Evolutionary conservation across 2,113 vertebrate species (phyloP).

Genomic region (Trinectes maculatus): DNA sequence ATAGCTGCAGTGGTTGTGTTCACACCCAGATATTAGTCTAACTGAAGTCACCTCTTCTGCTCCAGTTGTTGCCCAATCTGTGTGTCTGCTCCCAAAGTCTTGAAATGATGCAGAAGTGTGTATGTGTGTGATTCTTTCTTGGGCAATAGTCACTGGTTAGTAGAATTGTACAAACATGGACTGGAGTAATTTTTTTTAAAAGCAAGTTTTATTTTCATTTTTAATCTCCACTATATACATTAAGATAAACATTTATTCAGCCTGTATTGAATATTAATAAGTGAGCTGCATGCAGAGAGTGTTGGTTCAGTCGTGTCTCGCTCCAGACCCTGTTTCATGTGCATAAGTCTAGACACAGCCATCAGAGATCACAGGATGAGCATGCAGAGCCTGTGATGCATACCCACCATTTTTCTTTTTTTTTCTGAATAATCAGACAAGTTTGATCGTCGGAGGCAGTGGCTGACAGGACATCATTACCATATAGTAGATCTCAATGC

Average conservation of each 20-base stretch:
- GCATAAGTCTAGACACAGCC: conserved; percentile 29
- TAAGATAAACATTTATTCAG: conserved; percentile 7
- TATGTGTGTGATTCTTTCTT: conserved; percentile 7
- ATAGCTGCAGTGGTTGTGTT: background rate
- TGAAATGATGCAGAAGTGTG: conserved; percentile 58
- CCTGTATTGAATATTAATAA: conserved; percentile 47
- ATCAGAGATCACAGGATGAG: conserved; percentile 34
- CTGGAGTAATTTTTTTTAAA: background rate
- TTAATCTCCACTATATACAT: background rate
- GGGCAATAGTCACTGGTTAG: too few relatives aligned
- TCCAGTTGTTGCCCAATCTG: conserved; percentile 65
- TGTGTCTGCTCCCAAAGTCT: conserved; percentile 39
- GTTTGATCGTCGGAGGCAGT: conserved; percentile 38
- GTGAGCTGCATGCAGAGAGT: background rate
- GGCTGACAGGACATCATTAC: conserved; percentile 43
- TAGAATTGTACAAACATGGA: too few relatives aligned
- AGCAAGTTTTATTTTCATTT: background rate
- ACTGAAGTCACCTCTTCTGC: conserved; percentile 70
- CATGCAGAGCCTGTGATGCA: conserved; percentile 19
- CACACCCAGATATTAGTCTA: conserved; percentile 42
- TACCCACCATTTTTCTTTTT: background rate
- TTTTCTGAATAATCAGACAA: conserved; percentile 39
- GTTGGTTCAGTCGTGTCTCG: background rate
- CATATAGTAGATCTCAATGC: conserved; percentile 36
- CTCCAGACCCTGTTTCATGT: conserved; percentile 30